A percentile compares a stretch with the other conserved stretches of the same genome.
These are phyloP conservation scores for Pogonocherus hispidulus DNA, from an alignment of 2,888 invertebrate genomes.

Conservation along the genomic window DNA sequence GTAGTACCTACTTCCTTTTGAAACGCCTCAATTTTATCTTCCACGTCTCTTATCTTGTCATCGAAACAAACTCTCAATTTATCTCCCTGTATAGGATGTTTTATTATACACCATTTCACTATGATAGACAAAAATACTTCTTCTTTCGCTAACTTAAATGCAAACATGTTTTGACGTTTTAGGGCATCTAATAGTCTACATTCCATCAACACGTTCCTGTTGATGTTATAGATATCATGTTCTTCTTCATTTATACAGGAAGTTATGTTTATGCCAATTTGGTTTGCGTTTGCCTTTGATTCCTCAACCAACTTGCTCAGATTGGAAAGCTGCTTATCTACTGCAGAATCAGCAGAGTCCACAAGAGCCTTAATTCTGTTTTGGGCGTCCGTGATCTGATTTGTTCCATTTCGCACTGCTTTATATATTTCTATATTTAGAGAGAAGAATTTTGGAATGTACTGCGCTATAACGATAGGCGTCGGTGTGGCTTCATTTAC, in stretches of 20 bases:
- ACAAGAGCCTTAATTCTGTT: not conserved
- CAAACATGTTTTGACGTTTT: not conserved
- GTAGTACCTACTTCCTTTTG: not conserved
- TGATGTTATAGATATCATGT: not conserved
- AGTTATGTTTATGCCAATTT: not conserved
- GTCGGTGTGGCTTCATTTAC: constrained; percentile 5
- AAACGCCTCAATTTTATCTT: constrained; percentile 5
- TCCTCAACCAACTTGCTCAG: not conserved
- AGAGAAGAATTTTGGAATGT: constrained; percentile 10
- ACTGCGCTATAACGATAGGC: constrained; percentile 8
- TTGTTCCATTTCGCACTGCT: constrained; percentile 1
- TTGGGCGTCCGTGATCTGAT: not conserved
- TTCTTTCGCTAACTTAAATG: not conserved
- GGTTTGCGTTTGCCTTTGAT: not conserved
- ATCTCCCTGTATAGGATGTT: not conserved
- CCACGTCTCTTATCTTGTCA: not conserved
- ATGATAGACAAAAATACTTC: constrained; percentile 1
- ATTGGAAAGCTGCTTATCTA: not conserved
- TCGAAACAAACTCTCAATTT: constrained; percentile 9
- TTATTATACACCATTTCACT: not conserved
- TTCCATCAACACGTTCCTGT: not conserved
- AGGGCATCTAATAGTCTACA: not conserved
- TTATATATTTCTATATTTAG: not conserved
- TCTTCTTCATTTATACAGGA: constrained; percentile 6
- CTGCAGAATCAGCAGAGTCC: not conserved